phyloP scores from a whole-genome alignment of 2,797 vertebrate species.

The Sardinella longiceps region DNA sequence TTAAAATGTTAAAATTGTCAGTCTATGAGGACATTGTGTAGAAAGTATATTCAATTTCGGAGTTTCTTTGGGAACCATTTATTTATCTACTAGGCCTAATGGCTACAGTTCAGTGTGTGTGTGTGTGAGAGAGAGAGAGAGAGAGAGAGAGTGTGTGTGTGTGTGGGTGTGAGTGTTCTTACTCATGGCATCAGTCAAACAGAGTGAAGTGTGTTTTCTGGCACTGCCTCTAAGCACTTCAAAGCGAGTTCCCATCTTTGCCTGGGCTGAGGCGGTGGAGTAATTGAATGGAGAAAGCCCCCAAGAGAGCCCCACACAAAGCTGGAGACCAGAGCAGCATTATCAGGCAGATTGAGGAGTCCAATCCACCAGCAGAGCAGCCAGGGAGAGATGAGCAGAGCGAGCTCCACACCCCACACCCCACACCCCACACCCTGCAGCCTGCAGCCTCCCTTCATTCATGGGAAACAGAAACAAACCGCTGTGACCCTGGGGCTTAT shows the following conservation, averaged over 20 bases:
- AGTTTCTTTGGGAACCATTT: not conserved
- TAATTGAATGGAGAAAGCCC: conserved; percentile 19
- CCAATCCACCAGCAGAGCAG: not conserved
- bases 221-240: not conserved
- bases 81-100: not conserved
- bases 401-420: not conserved
- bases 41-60: not conserved
- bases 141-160: no score
- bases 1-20: not conserved
- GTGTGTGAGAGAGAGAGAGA: no score
- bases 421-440: not conserved
- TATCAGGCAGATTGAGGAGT: conserved; percentile 15
- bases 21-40: not conserved
- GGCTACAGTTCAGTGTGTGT: not conserved
- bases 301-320: not conserved
- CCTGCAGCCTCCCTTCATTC: not conserved
- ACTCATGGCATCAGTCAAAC: not conserved
- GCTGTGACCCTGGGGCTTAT: not conserved
- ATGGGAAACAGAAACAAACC: not conserved
- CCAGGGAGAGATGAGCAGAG: not conserved
- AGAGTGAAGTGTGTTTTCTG: not conserved
- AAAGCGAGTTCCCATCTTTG: not conserved
- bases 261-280: not conserved
- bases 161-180: not conserved
- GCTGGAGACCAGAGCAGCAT: not conserved